Base-by-base conservation (phyloP, 1,140 invertebrate species). In the Venustaconcha ellipsiformis region DNA sequence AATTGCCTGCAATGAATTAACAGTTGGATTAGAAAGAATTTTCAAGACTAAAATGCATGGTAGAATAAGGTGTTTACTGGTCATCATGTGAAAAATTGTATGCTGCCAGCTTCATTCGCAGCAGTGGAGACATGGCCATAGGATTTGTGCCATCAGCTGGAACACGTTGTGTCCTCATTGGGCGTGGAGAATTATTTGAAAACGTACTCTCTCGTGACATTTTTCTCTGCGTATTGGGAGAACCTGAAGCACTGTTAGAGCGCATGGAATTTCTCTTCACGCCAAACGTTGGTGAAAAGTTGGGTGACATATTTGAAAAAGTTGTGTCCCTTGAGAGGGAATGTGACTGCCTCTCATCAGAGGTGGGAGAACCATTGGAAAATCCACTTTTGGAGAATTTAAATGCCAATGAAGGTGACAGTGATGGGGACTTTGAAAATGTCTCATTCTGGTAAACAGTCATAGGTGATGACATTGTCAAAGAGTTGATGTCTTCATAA, bases 401-500 rank as follows among this genome's bases (percentile, higher is more conserved):
- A 48, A 48, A 77, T 18, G 72, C 70, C 65, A 64, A 30, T 17
- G 20, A 68, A 14, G 14, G 48, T 14, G 66, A 48, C n/a, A 67
- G 68, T 14, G 69, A 63, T 12, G 59, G 74, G 15, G 67, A 57
- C 58, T 66, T 68, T 5, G 62, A 48, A 55, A 71, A 62, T 18
- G 72, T 26, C 58, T 77, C 70, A 63, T 30, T 71, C 14, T 72
- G 69, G 30, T 66, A 72, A 17, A 66, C 37, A 12, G 68, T 26
- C 30, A 26, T 37, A 14, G 69, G 26, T 13, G 30, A 26, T 15
- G 72, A n/a, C n/a, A 23, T 13, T 8, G 20, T 66, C 17, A 56
- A 67, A 5, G 26, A 20, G 6, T 82, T 78, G 8, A 82, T 74
- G 63, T 86, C 83, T 57, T 86, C 84, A 63, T 86, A 86, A 70